Base-by-base conservation (phyloP, 2,888 invertebrate genomes). In the Lutraria lutraria region DNA sequence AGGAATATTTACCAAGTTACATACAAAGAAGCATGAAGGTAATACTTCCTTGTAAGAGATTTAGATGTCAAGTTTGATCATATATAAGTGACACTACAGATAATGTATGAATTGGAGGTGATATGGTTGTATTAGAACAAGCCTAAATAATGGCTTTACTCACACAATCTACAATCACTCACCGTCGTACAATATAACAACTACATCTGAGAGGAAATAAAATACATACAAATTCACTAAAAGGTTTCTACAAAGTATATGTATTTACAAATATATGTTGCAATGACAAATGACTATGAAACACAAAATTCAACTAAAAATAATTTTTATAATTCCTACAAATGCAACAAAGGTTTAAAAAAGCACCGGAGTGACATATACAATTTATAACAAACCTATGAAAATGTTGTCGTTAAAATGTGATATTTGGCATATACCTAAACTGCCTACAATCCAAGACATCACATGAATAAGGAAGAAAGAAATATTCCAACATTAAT, bases 41-140 rank as follows among this genome's bases (percentile, higher is more conserved):
- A 4, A 43, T 8, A 43, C 2, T 43, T 43, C 43, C 43, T 43
- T 43, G 43, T 43, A 2, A 43, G 43, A 43, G 43, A 21, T 63
- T n/a, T 63, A 63, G 2, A 21, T 21, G 63, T 63, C n/a, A 68
- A 68, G 12, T 21, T 68, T 25, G 63, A 68, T 25, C 63, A 68
- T 68, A 68, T 68, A 68, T 12, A 25, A 25, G 8, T 25, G 25
- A 25, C n/a, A 63, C n/a, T 8, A 63, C 21, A n/a, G 25, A 25
- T 25, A 12, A 13, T n/a, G n/a, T n/a, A 25, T 68, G 25, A 25
- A 68, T n/a, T 12, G 25, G 63, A 12, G 6, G 63, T 68, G 63
- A 68, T 68, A 56, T 25, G 63, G 63, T 68, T 68, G 25, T 68
- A 68, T 68, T 25, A 68, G 63, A 68, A 68, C 63, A 68, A 68